A percentile compares a stretch with the other conserved stretches of the same genome.
These are phyloP conservation scores for Isaurus tuberculatus DNA, from an alignment of 92 coral and sea anemone species.

Conservation along the genomic window DNA sequence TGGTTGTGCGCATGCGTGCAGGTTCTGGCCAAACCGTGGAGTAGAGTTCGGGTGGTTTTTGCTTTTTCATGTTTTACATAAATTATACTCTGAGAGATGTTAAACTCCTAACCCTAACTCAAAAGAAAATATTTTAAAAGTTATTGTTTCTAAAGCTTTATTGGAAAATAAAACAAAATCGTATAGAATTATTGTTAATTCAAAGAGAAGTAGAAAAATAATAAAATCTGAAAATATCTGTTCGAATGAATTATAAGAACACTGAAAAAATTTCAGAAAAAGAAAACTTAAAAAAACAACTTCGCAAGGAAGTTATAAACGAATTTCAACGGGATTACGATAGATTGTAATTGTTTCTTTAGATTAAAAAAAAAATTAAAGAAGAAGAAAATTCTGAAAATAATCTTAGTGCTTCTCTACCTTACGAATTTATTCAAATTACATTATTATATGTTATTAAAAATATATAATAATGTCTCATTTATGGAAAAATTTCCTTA, in stretches of 20 bases:
- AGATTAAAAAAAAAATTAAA: no score
- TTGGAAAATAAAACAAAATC: not conserved
- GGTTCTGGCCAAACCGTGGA: no score
- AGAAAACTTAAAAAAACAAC: not conserved
- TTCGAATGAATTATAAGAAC: conserved; percentile 2
- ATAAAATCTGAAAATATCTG: not conserved
- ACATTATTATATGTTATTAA: not conserved
- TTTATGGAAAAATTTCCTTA: not conserved
- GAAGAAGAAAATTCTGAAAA: no score
- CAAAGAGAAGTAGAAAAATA: conserved; percentile 13
- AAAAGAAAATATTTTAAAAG: not conserved
- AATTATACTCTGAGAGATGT: no score
- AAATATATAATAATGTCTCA: not conserved
- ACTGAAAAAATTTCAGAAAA: not conserved
- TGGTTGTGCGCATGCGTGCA: no score
- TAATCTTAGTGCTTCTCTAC: no score
- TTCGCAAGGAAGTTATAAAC: not conserved
- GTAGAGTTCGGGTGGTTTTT: no score
- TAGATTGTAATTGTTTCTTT: not conserved
- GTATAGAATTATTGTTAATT: conserved; percentile 9
- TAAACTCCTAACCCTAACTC: no score
- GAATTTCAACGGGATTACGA: not conserved
- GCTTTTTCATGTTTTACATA: no score
- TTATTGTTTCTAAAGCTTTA: not conserved
- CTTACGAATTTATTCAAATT: conserved; percentile 11